phyloP scores from a whole-genome alignment of 2,113 vertebrate genomes.

The Andinoacara biseriatus region DNA sequence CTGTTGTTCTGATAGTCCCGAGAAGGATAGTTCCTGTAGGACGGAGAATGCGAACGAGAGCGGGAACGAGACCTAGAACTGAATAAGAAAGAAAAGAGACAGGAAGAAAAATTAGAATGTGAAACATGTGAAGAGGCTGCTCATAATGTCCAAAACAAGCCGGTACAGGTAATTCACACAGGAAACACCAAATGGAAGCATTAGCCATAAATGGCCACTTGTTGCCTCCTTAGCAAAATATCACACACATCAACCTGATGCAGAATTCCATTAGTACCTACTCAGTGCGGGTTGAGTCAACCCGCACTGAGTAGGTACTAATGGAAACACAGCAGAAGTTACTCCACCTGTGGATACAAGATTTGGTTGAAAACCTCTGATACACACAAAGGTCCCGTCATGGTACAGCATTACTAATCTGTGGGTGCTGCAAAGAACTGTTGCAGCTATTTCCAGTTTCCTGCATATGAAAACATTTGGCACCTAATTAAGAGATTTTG shows the following conservation, averaged over 20 bases:
- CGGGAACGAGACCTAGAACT: conserved; percentile 98
- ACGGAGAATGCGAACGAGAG: conserved; percentile 92
- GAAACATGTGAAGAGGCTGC: not conserved
- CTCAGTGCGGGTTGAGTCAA: too few species aligned
- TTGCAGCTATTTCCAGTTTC: not conserved
- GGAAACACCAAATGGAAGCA: too few species aligned
- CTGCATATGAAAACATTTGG: not conserved
- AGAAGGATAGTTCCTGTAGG: conserved; percentile 91
- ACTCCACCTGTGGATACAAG: not conserved
- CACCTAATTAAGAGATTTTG: not conserved
- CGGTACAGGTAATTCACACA: too few species aligned
- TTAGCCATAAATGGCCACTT: too few species aligned
- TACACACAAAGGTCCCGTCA: too few species aligned
- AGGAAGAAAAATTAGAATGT: not conserved
- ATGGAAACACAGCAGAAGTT: too few species aligned
- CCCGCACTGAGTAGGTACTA: too few species aligned
- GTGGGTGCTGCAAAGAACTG: not conserved
- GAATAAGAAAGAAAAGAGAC: conserved; percentile 13
- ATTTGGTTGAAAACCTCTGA: not conserved
- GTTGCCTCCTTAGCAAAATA: too few species aligned
- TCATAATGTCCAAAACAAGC: not conserved
- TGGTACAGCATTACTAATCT: not conserved
- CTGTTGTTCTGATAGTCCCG: conserved; percentile 95
- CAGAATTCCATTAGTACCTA: too few species aligned
- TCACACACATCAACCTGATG: too few species aligned